A percentile compares a stretch with the other conserved stretches of the same genome.
Evolutionary conservation across 92 coral and sea anemone species (phyloP).

Genomic region (Virgularia gustaviana): DNA sequence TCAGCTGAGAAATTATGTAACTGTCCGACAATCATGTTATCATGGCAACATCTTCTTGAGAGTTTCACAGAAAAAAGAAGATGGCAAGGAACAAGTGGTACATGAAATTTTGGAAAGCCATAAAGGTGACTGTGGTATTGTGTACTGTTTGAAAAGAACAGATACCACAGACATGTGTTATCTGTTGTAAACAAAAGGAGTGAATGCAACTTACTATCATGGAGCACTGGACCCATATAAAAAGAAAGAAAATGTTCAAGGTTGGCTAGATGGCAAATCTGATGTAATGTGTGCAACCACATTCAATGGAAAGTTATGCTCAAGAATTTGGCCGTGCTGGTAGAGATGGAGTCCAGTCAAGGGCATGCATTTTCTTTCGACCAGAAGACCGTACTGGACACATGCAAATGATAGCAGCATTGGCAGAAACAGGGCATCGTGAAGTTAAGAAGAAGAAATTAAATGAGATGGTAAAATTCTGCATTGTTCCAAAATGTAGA

Average conservation of each 20-base stretch:
- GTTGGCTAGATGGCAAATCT: slow-evolving; percentile 46
- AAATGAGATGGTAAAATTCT: slow-evolving; percentile 49
- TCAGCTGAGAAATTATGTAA: neutral
- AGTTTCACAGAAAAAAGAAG: slow-evolving; percentile 31
- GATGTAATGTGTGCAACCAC: slow-evolving; percentile 58
- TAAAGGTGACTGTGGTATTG: slow-evolving; percentile 51
- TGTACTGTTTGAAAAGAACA: slow-evolving; percentile 43
- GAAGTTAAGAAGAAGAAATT: slow-evolving; percentile 17
- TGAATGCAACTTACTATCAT: slow-evolving; percentile 50
- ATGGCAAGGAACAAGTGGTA: slow-evolving; percentile 41
- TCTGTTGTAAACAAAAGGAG: slow-evolving; percentile 39
- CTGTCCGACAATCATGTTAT: slow-evolving; percentile 32
- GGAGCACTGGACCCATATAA: slow-evolving; percentile 52
- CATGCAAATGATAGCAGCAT: slow-evolving; percentile 35
- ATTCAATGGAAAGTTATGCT: slow-evolving; percentile 44
- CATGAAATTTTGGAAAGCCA: slow-evolving; percentile 2
- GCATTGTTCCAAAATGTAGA: slow-evolving; percentile 47
- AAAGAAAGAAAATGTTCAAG: slow-evolving; percentile 32
- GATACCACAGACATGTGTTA: slow-evolving; percentile 39
- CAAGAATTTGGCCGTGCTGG: slow-evolving; percentile 63
- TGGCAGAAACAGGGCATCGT: slow-evolving; percentile 43
- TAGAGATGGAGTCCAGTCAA: slow-evolving; percentile 41
- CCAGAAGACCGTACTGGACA: slow-evolving; percentile 59
- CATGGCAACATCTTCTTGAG: slow-evolving; percentile 16
- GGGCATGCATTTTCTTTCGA: slow-evolving; percentile 6